Base-by-base conservation (phyloP, 2,888 invertebrate genomes). In the Lepidocyrtinus sp. region DNA sequence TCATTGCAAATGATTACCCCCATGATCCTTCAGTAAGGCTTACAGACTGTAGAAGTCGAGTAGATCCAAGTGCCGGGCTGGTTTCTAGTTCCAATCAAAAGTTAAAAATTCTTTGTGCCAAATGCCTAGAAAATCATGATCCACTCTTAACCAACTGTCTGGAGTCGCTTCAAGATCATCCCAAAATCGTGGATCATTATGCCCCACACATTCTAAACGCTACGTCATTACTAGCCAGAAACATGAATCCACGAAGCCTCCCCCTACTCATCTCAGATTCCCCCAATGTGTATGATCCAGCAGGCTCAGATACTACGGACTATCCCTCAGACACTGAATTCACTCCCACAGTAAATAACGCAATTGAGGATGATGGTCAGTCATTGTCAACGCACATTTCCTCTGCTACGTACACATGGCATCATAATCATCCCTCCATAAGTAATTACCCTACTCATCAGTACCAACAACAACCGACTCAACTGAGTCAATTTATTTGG, bases 91-190 rank as follows among this genome's bases (percentile, higher is more conserved):
- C 73, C 19, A 72, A 64, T 71, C 83, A 83, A 74, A 86, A 84
- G 71, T 84, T 87, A 46, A 83, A 79, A 76, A 84, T 87, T 50
- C 82, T 87, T 15, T 87, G 87, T 84, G 87, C 87, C 72, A 86
- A 86, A 81, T 87, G 87, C 71, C 81, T 87, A 72, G 84, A 85
- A 82, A 86, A 86, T 81, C 87, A 87, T 82, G 87, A 87, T 82
- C 87, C 87, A 17, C 84, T 87, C 67, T 73, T 87, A 74, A 85
- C 87, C 74, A 84, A 85, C 81, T 87, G 87, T 79, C 72, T 76
- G 12, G 65, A 65, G 15, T 59, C 45, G n/a, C 26, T 19, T 19
- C 27, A 27, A 22, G 24, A 24, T 45, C 50, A 69, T 50, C 50
- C 67, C 67, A 81, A 65, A 24, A 65, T 63, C 22, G 59, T 55